Base-by-base conservation (phyloP, 1,140 invertebrate genomes). In the Penaeus japonicus region DNA sequence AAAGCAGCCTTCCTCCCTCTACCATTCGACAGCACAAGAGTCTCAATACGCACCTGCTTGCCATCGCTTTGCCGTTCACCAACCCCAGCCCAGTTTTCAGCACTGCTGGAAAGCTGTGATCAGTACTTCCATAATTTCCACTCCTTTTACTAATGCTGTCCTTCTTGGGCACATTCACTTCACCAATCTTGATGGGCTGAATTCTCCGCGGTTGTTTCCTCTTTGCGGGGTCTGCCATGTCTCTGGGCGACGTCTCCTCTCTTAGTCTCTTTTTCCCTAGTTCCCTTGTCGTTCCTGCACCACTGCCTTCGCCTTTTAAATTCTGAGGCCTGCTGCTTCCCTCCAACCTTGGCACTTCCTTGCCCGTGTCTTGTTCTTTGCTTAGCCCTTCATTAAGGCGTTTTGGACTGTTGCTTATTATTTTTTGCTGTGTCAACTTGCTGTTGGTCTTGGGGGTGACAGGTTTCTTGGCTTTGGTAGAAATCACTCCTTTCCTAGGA, bases 181-280 rank as follows among this genome's bases (percentile, higher is more conserved):
- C 87, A 47, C 87, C 87, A 7, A 88, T 83, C 27, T 65, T 83
- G 27, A 88, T 84, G 73, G 87, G 87, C 18, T 70, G 62, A 39
- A 88, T 88, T 24, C 87, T 83, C 10, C 87, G 10, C 0, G 47
- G 47, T 15, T 7, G 70, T 59, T 55, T n/a, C 55, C 57, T 88
- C 70, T 88, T 77, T n/a, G 20, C 24, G 15, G 87, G 30, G 32
- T 47, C 47, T 12, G 1, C 5, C 15, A 15, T 15, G 1, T 47
- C 47, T 15, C 47, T 47, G 1, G 47, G 47, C 1, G 47, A 47
- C 15, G 47, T 47, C 47, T 47, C 47, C 15, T 47, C 47, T 15
- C 47, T 47, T 47, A 47, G 15, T 47, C 47, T 55, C 53, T 27
- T 81, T 59, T 53, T 24, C 30, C 5, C 5, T 12, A 20, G n/a